Conservation (phyloP, 2,797 vertebrate species). For the Xenops minutus region DNA sequence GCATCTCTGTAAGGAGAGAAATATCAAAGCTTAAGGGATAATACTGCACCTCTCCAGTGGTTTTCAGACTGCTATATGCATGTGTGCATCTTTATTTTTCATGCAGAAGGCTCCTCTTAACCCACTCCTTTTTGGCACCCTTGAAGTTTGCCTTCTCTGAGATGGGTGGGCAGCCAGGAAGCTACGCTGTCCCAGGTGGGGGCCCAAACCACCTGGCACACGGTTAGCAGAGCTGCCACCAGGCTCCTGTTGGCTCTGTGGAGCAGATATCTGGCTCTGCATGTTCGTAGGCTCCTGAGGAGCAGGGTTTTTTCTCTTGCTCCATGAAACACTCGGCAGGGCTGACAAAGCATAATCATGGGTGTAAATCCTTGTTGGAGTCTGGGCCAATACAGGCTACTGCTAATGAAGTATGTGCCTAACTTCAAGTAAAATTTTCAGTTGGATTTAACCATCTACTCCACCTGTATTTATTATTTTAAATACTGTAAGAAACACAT, state of each 20-base stretch:
- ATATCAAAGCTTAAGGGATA: not conserved
- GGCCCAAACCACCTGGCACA: accelerated
- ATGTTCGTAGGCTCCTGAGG: not conserved
- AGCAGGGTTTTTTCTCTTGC: not conserved
- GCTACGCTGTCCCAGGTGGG: not conserved
- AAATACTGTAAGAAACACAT: not conserved
- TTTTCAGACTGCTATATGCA: not conserved
- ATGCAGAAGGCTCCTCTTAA: not conserved
- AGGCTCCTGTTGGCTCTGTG: not conserved
- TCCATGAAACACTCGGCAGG: not conserved
- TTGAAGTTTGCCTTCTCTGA: not conserved
- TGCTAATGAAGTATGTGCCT: not conserved
- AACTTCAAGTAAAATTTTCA: not conserved
- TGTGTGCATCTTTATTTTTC: not conserved
- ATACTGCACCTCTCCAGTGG: accelerated
- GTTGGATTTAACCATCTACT: not conserved
- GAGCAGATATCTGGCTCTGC: accelerated
- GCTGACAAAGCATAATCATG: not conserved
- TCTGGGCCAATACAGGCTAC: too few relatives aligned
- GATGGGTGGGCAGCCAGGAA: not conserved
- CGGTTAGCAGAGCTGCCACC: not conserved
- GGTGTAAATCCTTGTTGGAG: not conserved
- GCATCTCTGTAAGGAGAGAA: not conserved
- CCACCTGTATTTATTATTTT: not conserved
- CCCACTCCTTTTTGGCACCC: not conserved